These are phyloP conservation scores for Ferdinandea cuprea DNA, from an alignment of 2,888 invertebrate genomes.

Conservation along the genomic window DNA sequence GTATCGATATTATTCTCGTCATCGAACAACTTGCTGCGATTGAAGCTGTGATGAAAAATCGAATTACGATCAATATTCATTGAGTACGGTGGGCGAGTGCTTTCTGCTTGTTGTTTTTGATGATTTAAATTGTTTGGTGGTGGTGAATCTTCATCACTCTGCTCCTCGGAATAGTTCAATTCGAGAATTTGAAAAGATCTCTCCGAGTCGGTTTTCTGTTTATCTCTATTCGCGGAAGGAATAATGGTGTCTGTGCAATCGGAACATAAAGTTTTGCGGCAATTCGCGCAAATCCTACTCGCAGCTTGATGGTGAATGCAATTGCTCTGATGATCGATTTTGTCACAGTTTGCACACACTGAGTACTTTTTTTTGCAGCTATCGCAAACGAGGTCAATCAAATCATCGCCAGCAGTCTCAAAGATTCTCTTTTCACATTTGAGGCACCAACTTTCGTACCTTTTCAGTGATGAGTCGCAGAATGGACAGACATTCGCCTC, in stretches of 20 bases:
- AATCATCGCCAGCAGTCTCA: slow-evolving; percentile 39
- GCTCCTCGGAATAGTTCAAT: slow-evolving; percentile 60
- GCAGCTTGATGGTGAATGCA: slow-evolving; percentile 80
- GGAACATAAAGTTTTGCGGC: slow-evolving; percentile 79
- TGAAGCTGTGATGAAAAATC: slow-evolving; percentile 78
- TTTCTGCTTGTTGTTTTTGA: slow-evolving; percentile 18
- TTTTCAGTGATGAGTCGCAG: slow-evolving; percentile 79
- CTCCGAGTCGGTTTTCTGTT: slow-evolving; percentile 76
- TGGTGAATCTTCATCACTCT: slow-evolving; percentile 76
- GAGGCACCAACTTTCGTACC: slow-evolving; percentile 80
- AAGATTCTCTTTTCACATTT: slow-evolving; percentile 79
- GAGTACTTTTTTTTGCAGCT: slow-evolving; percentile 80
- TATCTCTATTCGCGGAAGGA: slow-evolving; percentile 77
- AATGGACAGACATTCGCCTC: slow-evolving; percentile 80
- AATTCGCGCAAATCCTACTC: slow-evolving; percentile 80
- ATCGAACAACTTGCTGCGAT: slow-evolving; percentile 68
- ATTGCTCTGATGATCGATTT: slow-evolving; percentile 76
- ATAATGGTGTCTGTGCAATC: slow-evolving; percentile 80
- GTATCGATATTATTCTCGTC: slow-evolving; percentile 78
- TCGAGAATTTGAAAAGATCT: slow-evolving; percentile 76
- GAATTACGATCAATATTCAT: slow-evolving; percentile 80
- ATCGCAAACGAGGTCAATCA: slow-evolving; percentile 77
- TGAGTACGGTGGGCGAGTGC: slow-evolving; percentile 76
- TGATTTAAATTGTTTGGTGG: slow-evolving; percentile 53
- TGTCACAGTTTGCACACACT: slow-evolving; percentile 78